Conservation (phyloP, 1,140 invertebrate genomes). For the Thaumatotibia leucotreta region DNA sequence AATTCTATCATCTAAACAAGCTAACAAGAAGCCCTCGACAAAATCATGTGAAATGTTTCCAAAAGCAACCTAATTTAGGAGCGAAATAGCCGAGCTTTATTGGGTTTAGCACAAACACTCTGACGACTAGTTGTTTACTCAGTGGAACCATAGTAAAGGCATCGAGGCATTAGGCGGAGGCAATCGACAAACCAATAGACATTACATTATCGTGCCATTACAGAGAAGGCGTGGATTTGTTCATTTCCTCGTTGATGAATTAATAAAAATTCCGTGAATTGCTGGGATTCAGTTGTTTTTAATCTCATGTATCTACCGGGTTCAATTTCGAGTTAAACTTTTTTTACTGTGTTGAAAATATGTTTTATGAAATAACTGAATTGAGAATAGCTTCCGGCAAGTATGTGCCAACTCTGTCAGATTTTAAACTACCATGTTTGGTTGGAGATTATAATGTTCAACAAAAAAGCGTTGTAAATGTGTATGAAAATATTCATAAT, state of each 20-base stretch:
- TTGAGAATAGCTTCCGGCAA: too few species aligned
- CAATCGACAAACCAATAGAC: slow-evolving; percentile 36
- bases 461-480: too few species aligned
- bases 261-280: slow-evolving; percentile 1
- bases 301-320: neutral
- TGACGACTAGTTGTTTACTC: slow-evolving; percentile 51
- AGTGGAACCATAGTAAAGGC: slow-evolving; percentile 24
- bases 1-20: neutral
- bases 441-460: too few species aligned
- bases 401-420: too few species aligned
- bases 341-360: neutral
- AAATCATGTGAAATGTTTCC: slow-evolving; percentile 44
- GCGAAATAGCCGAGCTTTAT: slow-evolving; percentile 35
- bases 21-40: neutral
- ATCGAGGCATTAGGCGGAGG: slow-evolving; percentile 32
- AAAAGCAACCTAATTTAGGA: slow-evolving; percentile 22
- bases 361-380: neutral
- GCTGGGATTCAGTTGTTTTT: neutral
- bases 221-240: slow-evolving; percentile 30
- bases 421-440: too few species aligned
- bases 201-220: slow-evolving; percentile 48
- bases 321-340: neutral
- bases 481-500: too few species aligned
- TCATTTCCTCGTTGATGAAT: slow-evolving; percentile 1
- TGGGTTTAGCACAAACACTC: slow-evolving; percentile 50